Base-by-base conservation (phyloP, 2,797 vertebrate species). In the Enteromius fasciolatus region DNA sequence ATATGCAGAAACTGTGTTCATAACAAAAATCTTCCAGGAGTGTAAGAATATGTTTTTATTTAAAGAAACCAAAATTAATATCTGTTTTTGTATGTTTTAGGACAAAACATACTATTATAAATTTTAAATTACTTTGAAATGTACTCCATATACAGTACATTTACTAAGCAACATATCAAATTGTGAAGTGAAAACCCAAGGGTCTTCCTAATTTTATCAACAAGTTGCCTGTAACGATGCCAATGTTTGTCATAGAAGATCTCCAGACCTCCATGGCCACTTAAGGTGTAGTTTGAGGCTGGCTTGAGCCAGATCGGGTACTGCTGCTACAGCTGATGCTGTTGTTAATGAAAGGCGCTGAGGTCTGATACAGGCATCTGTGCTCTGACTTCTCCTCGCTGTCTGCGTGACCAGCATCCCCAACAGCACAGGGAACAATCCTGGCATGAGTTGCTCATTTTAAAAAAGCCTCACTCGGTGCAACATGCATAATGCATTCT, bases 341-440 rank as follows among this genome's bases (percentile, higher is more conserved):
- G 72, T 54, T 76, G 64, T 68, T 74, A 75, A 81, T 83, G 78
- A 86, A 81, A 81, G 70, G 14, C 59, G 12, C 76, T 61, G 54
- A 73, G 72, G 41, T 78, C 68, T 69, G 68, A 78, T 82, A 78
- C 68, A 59, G 57, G 76, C 78, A 81, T 76, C 82, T 83, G 74
- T 67, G 61, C 74, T 81, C 67, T 8, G 39, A 41, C 23, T 61
- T 57, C 39, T 80, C 41, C 63, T 44, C 28, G 8, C 57, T 63
- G 83, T 20, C 52, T 75, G 70, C 83, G 83, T 86, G 85, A 86
- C 70, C 57, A 61, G 78, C 76, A 84, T 82, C 48, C 31, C n/a
- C 61, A 80, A 63, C 76, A 73, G 76, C 39, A 18, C 5, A 17
- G 84, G 57, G 25, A 78, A 80, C 41, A 78, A 75, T 78, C 52